Evolutionary conservation across 2,888 invertebrate species (phyloP).

Genomic region (Lutraria lutraria): DNA sequence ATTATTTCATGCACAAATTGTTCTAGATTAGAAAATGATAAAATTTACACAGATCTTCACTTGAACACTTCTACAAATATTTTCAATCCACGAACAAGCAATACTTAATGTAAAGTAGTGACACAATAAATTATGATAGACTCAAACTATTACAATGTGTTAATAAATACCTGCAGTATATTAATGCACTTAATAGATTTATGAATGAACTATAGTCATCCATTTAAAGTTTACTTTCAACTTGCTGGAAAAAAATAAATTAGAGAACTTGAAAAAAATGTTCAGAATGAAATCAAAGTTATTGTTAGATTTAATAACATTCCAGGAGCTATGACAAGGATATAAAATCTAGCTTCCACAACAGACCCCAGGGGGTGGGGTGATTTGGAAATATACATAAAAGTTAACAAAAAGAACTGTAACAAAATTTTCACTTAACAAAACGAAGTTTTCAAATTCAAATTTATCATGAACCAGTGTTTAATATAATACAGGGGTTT

Average conservation of each 20-base stretch:
- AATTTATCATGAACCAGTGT: too few species aligned
- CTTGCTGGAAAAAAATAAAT: background rate
- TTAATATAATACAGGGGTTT: too few species aligned
- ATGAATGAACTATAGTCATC: background rate
- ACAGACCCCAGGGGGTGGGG: background rate
- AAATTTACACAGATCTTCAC: constrained; percentile 7
- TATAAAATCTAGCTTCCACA: background rate
- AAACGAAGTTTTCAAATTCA: background rate
- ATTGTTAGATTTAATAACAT: background rate
- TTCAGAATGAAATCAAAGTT: background rate
- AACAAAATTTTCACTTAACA: background rate
- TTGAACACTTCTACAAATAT: background rate
- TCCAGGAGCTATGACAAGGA: background rate
- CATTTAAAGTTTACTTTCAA: background rate
- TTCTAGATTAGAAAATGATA: background rate
- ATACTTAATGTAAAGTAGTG: background rate
- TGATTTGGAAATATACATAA: background rate
- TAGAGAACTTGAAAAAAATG: background rate
- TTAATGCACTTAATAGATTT: background rate
- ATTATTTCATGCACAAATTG: background rate
- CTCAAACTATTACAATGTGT: background rate
- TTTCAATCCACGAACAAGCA: background rate
- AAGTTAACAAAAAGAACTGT: background rate
- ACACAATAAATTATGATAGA: background rate
- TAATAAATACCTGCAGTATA: background rate